These are phyloP conservation scores for Podocnemis expansa DNA, from an alignment of 2,113 vertebrate genomes.

Conservation along the genomic window DNA sequence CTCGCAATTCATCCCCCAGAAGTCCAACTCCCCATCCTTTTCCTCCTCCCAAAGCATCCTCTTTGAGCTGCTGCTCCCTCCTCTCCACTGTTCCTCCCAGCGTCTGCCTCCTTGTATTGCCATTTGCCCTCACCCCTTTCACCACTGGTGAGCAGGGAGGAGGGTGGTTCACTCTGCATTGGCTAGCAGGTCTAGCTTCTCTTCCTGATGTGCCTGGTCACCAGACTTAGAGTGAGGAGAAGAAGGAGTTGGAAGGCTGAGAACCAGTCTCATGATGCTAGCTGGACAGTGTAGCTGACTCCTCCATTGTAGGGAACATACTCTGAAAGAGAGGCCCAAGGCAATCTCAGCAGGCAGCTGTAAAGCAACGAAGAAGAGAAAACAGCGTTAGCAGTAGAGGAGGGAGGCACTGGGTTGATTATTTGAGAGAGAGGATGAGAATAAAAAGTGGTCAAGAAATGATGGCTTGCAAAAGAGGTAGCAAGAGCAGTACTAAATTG, in stretches of 20 bases:
- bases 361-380: neutral
- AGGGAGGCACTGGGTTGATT: neutral
- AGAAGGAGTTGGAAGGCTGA: neutral
- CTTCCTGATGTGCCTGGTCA: neutral
- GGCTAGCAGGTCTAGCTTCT: neutral
- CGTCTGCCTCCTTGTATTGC: neutral
- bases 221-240: neutral
- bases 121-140: neutral
- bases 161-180: neutral
- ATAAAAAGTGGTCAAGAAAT: neutral
- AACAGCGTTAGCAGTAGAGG: neutral
- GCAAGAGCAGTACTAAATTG: neutral
- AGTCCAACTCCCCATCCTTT: neutral
- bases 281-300: neutral
- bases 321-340: neutral
- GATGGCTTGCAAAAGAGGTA: neutral
- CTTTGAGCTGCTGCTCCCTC: neutral
- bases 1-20: neutral
- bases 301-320: neutral
- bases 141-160: neutral
- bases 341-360: neutral
- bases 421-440: neutral
- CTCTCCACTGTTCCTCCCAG: neutral
- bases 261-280: neutral
- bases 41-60: neutral